Evolutionary conservation across 2,113 vertebrate species (phyloP), one percentile per base, ranked within the genome.

Genomic region (Scytalopus superciliaris): DNA sequence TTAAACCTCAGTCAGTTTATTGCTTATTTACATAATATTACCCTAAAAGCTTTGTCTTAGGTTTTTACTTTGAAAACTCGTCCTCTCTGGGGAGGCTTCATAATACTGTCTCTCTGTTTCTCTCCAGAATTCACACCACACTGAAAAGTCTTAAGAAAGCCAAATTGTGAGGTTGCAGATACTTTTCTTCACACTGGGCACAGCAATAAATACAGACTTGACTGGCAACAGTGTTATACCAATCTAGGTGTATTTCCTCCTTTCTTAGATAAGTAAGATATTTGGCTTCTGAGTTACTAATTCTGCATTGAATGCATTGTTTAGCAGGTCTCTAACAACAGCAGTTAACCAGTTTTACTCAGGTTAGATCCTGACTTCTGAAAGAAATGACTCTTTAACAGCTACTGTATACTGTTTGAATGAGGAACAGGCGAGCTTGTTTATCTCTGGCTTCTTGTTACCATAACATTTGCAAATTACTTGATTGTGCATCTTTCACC

Each of bases 21-120:
- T 95, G 68, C 62, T 92, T 96, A 96, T 98, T 97, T 97, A 89
- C 91, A 94, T 96, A 93, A 93, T 77, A 91, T 93, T 94, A 75
- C 31, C 73, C 87, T 93, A 84, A 91, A 88, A 27, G 35, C 70
- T 94, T 95, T 83, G 76, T 90, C 80, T 91, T 91, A 77, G 63
- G 52, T 35, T 93, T 92, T 97, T 94, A 49, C 90, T 97, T 97
- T 96, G 96, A 94, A 96, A 94, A 84, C 33, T 91, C 73, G 19
- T 47, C 25, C 19, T 93, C 28, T 85, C 53, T 78, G 37, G 44
- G 44, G 40, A 89, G 30, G 45, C 9, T 62, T 74, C 62, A 55
- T 24, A 85, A 64, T 28, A 42, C 18, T 22, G 27, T 37, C 37
- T 89, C 49, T 78, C 67, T 94, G 45, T 73, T 79, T 92, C 56